Evolutionary conservation across 2,113 vertebrate genomes (phyloP).

Genomic region (Poeciliopsis turrubarensis): DNA sequence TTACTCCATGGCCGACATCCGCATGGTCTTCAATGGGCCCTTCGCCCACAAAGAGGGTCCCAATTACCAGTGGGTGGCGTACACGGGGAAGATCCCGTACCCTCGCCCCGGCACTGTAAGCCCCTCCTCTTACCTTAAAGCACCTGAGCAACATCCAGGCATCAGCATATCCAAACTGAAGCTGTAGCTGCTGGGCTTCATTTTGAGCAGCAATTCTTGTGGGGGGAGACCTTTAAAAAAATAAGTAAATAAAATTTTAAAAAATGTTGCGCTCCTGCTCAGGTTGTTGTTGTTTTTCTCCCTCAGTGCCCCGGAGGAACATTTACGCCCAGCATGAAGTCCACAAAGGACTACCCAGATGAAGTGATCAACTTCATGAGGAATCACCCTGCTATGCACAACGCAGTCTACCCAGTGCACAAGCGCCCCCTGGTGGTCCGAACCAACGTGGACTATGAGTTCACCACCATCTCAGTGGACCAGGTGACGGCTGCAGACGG

Average conservation of each 20-base stretch:
- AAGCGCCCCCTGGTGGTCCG: slow-evolving; percentile 94
- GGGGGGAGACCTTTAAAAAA: not conserved
- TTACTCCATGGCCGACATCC: slow-evolving; percentile 97
- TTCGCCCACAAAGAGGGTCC: slow-evolving; percentile 98
- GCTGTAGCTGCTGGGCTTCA: slow-evolving; percentile 8
- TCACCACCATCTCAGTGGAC: slow-evolving; percentile 96
- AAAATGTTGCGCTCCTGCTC: not conserved
- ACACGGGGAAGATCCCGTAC: slow-evolving; percentile 97
- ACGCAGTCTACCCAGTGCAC: slow-evolving; percentile 92
- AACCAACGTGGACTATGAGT: slow-evolving; percentile 93
- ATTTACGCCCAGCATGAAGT: slow-evolving; percentile 97
- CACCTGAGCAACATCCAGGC: slow-evolving; percentile 25
- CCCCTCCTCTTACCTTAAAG: slow-evolving; percentile 25
- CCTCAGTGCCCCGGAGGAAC: slow-evolving; percentile 94
- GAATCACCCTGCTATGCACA: slow-evolving; percentile 95
- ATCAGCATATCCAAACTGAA: too few species aligned
- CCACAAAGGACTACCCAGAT: slow-evolving; percentile 98
- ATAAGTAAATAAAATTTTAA: too few species aligned
- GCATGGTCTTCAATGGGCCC: slow-evolving; percentile 98
- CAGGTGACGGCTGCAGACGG: slow-evolving; percentile 97
- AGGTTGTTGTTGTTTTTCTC: slow-evolving; percentile 16
- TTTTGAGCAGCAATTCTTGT: not conserved
- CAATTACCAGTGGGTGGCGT: slow-evolving; percentile 98
- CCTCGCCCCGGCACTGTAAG: slow-evolving; percentile 95
- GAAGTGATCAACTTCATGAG: slow-evolving; percentile 99